A percentile compares a stretch with the other conserved stretches of the same genome.
These are phyloP conservation scores for Teleopsis dalmanni DNA, from an alignment of 1,140 invertebrate genomes.

Conservation along the genomic window DNA sequence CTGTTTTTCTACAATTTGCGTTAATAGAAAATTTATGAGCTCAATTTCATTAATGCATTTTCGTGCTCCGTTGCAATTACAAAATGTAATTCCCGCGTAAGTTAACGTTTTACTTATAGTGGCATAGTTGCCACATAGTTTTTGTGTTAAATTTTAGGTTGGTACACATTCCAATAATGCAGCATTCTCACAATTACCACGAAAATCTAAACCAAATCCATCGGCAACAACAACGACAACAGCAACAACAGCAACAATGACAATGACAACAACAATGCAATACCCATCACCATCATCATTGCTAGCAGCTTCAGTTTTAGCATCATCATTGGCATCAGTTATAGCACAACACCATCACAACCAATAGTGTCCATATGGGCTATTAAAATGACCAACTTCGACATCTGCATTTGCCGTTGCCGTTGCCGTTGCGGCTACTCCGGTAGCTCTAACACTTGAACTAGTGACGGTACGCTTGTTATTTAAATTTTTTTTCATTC, in stretches of 20 bases:
- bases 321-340: neutral
- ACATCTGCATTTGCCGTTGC: neutral
- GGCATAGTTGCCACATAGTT: too few relatives aligned
- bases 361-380: neutral
- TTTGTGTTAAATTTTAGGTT: too few relatives aligned
- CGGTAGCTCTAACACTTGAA: too few relatives aligned
- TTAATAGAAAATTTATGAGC: slow-evolving; percentile 8
- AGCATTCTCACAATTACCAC: too few relatives aligned
- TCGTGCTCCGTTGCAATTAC: slow-evolving; percentile 7
- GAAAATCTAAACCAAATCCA: neutral
- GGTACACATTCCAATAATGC: too few relatives aligned
- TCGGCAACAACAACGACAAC: neutral
- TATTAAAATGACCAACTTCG: neutral
- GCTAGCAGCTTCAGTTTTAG: too few relatives aligned
- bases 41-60: slow-evolving; percentile 9
- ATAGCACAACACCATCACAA: too few relatives aligned
- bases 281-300: too few relatives aligned
- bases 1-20: too few relatives aligned
- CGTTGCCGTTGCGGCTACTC: slow-evolving; percentile 1
- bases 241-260: neutral
- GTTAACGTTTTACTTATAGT: too few relatives aligned
- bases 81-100: slow-evolving; percentile 9
- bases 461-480: too few relatives aligned
- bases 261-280: slow-evolving; percentile 10
- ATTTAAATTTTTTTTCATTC: too few relatives aligned